Evolutionary conservation across 2,797 vertebrate genomes (phyloP), one percentile per base, ranked within the genome.

Genomic region (Morelia viridis): DNA sequence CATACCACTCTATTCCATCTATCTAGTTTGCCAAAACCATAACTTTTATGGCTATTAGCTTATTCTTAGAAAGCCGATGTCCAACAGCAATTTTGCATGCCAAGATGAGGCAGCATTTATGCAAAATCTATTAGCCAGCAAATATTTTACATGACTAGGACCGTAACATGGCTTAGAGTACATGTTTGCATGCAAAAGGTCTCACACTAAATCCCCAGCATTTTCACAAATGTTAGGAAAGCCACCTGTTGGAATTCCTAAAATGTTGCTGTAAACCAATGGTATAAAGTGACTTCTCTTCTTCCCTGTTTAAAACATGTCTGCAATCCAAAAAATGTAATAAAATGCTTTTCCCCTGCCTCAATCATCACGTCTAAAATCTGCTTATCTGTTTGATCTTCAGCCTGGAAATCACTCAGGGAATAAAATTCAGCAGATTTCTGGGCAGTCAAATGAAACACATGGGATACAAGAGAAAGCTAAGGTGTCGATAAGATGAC

Each of bases 381-480:
- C 24, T 46, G 57, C 60, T 56, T 86, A 62, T 31, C 57, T 41
- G 28, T 56, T 53, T 53, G 46, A 46, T 71, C 10, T 83, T 53
- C 41, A 12, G 1, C 13, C 31, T 62, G 41, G 31, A 86, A 26
- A 58, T 26, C 15, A 19, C n/a, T 19, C 28, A 2, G 41, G 80
- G 26, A 26, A 46, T 24, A 58, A 56, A 57, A 46, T 58, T 64
- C 46, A 84, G 26, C 24, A 71, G 15, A 86, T 53, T 86, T 86
- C 31, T 68, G 50, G 58, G 86, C 61, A 68, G 6, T 68, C 28
- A 85, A 91, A 85, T 91, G 61, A 91, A 91, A 91, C 31, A 35
- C 12, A 62, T 5, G 35, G 26, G 26, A 60, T 57, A 13, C n/a
- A 53, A 90, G 28, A 13, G 9, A 58, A 85, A 85, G 17, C 28